Percentiles rank a stretch among this genome's conserved stretches.
These are phyloP conservation scores for Pocota personata DNA, from an alignment of 2,888 invertebrate species.

Conservation along the genomic window DNA sequence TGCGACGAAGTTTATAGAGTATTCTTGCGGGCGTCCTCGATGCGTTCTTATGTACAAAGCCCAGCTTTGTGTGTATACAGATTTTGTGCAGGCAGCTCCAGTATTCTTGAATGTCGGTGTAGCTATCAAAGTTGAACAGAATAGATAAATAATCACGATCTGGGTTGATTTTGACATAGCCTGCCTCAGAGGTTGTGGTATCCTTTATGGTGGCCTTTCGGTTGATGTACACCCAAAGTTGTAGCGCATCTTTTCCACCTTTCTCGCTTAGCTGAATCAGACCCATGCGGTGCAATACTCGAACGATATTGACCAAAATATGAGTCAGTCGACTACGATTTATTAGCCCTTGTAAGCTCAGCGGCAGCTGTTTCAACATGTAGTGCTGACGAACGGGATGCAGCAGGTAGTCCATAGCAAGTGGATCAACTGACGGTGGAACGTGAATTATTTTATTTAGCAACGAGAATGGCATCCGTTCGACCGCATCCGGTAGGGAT, in stretches of 20 bases:
- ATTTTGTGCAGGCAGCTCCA: slow-evolving; percentile 89
- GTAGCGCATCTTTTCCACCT: slow-evolving; percentile 86
- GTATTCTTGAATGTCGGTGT: slow-evolving; percentile 85
- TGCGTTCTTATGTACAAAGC: slow-evolving; percentile 75
- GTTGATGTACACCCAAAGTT: slow-evolving; percentile 89
- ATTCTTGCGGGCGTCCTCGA: background rate
- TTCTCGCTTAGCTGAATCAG: slow-evolving; percentile 87
- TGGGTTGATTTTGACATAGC: slow-evolving; percentile 85
- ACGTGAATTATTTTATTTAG: slow-evolving; percentile 87
- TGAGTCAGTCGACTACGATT: slow-evolving; percentile 76
- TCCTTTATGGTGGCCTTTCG: slow-evolving; percentile 85
- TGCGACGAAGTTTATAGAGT: slow-evolving; percentile 58
- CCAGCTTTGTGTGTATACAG: slow-evolving; percentile 87
- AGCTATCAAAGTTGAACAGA: slow-evolving; percentile 84
- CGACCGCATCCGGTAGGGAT: slow-evolving; percentile 87
- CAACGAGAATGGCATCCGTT: slow-evolving; percentile 88
- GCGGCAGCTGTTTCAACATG: slow-evolving; percentile 86
- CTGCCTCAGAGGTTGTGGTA: slow-evolving; percentile 86
- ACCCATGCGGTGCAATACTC: slow-evolving; percentile 87
- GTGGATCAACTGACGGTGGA: slow-evolving; percentile 84
- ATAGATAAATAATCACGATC: slow-evolving; percentile 85
- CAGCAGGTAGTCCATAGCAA: slow-evolving; percentile 84
- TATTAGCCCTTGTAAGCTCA: slow-evolving; percentile 77
- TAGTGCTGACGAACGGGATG: slow-evolving; percentile 88
- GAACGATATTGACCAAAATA: slow-evolving; percentile 82